Evolutionary conservation across 2,888 invertebrate species (phyloP), one percentile per base, ranked within the genome.

Genomic region (Allygus modestus): DNA sequence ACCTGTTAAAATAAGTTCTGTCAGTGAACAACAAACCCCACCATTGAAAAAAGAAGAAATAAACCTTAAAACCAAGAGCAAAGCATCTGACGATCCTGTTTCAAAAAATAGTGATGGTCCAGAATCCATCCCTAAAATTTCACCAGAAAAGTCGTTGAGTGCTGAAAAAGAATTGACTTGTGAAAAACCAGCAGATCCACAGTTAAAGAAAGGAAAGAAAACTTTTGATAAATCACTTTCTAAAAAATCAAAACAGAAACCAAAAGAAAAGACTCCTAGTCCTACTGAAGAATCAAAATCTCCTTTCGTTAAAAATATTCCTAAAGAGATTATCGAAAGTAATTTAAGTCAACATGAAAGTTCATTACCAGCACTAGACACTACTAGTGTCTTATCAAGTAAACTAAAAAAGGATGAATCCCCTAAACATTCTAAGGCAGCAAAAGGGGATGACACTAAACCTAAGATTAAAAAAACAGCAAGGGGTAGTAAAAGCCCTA

Each of bases 201-300:
- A 46, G 46, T 51, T 28, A 28, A 79, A 26, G 31, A 54, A 79
- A 54, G 58, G 58, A 15, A 79, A 46, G 12, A 79, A 51, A 23
- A 51, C 51, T 46, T 28, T 41, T n/a, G 51, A 77, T 28, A 77
- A 77, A 41, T 26, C 26, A 11, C 20, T 12, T 51, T n/a, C 43
- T 26, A 77, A 77, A 28, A 54, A 51, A 81, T 41, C 51, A 28
- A 28, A 26, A 15, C 51, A 79, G 31, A 17, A 79, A 15, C 51
- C 26, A 20, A 20, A 81, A 58, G 61, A n/a, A 15, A 33, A 61
- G 58, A 58, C n/a, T 33, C 26, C 58, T 11, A 51, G 65, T 81
- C 37, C 26, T 28, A 46, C 20, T 46, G 79, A 23, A 43, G 41
- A 31, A 43, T 11, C 41, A 46, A 41, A 41, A 28, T 77, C 77